Evolutionary conservation across 1,140 invertebrate genomes (phyloP), one percentile per base, ranked within the genome.

Genomic region (Caenorhabditis remanei): DNA sequence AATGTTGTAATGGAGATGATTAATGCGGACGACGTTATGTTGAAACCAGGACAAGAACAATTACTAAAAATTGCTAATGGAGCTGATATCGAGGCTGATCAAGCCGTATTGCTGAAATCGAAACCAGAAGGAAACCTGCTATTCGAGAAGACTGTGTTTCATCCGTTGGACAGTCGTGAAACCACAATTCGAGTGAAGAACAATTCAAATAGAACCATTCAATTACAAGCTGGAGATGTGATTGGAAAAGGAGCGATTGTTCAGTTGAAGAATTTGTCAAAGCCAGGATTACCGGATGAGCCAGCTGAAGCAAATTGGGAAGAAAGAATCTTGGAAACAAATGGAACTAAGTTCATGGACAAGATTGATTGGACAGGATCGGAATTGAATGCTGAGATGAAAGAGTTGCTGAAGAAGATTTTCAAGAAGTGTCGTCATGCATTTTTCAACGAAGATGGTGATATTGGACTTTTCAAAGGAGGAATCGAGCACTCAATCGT

Each of bases 1-100:
- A 65, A 65, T 65, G 61, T 16, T 13, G 61, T 65, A 4, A 65
- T 65, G 61, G 61, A 65, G 5, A 65, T 65, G 61, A 40, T 65
- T 9, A 65, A 65, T 16, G 61, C 21, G 9, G 61, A 65, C 9
- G 61, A 65, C 21, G 21, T 65, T 32, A 40, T 40, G 9, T 2
- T 65, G 24, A 24, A 65, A 41, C 55, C 55, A 3, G 55, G 55
- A 58, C 13, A n/a, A 58, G 55, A 58, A n/a, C 19, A 58, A 11
- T 4, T 58, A 7, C 0, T 58, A 11, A 58, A 58, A 58, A 11
- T 58, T 16, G 55, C 55, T 7, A 58, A 58, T 58, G 55, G 14
- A 16, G 14, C 21, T 65, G 61, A 65, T 16, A 65, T 65, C 61
- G 61, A 65, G 0, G 24, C 61, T 11, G 24, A 65, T 19, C 21